Evolutionary conservation across 2,888 invertebrate species (phyloP), one percentile per base, ranked within the genome.

Genomic region (Pseudococcus viburni): DNA sequence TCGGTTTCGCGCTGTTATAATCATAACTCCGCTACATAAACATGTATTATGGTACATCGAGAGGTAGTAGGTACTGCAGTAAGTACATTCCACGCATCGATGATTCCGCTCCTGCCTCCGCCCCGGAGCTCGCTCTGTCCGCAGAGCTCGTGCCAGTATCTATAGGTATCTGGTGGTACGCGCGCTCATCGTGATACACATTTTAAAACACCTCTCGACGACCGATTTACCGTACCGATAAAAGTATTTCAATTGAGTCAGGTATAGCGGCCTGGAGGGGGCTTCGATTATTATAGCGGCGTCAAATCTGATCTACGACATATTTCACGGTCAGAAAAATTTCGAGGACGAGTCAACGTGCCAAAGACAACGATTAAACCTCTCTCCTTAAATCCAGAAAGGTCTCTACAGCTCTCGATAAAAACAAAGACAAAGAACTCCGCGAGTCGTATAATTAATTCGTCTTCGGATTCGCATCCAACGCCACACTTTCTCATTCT

Each of bases 41-140:
- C 59, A 59, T 51, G 48, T 12, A n/a, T n/a, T 19, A 59, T n/a
- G 8, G 17, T 59, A 59, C 8, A 59, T 8, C 17, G 7, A 59
- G 7, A 59, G 22, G 12, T 33, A 33, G 26, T 22, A 64, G 7
- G 22, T 64, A 22, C 64, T n/a, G n/a, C 15, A 55, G 6, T 12
- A 22, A 33, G 73, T 33, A 73, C 73, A 73, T 73, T 73, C 73
- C 73, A 73, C 73, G 73, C 73, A 73, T 73, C 73, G 73, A 39
- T 73, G 73, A 9, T 73, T 73, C 17, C 17, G 2, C 73, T 33
- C 15, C 22, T 9, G 64, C 64, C 22, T 8, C 3, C 64, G 9
- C 12, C 64, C 11, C 64, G 11, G 11, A 8, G n/a, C 15, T 51
- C 48, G 5, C n/a, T 55, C 22, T 22, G 5, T 68, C 2, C 8